phyloP scores from a whole-genome alignment of 2,888 invertebrate species.

The Euproctis similis region DNA sequence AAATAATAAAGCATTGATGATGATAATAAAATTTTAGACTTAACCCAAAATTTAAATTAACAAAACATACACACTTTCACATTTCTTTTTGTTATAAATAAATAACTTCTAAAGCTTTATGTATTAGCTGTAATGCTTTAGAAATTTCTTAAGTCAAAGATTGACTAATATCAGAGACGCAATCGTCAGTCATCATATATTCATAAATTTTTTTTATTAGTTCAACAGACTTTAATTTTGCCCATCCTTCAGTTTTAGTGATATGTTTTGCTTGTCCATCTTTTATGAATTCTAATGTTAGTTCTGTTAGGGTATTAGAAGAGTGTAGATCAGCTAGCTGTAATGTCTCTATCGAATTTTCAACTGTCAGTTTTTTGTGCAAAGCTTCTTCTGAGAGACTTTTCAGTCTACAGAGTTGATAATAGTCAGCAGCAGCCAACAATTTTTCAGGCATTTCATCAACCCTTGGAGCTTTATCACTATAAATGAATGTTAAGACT shows the following conservation, averaged over 20 bases:
- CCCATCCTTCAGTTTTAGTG: slow-evolving; percentile 62
- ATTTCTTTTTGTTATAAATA: no score
- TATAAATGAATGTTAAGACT: slow-evolving; percentile 60
- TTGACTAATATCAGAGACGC: slow-evolving; percentile 36
- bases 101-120: no score
- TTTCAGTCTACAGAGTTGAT: slow-evolving; percentile 57
- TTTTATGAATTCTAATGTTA: slow-evolving; percentile 61
- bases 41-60: no score
- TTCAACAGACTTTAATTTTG: slow-evolving; percentile 54
- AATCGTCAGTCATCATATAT: slow-evolving; percentile 56
- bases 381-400: slow-evolving; percentile 61
- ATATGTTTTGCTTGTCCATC: slow-evolving; percentile 63
- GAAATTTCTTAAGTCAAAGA: slow-evolving; percentile 5
- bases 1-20: no score
- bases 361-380: slow-evolving; percentile 59
- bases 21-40: no score
- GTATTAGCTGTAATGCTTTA: no score
- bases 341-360: slow-evolving; percentile 62
- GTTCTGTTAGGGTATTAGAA: slow-evolving; percentile 47
- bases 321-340: slow-evolving; percentile 63
- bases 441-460: slow-evolving; percentile 63
- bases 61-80: no score
- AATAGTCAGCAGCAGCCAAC: slow-evolving; percentile 63
- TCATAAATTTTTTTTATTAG: slow-evolving; percentile 63
- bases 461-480: slow-evolving; percentile 59